Evolutionary conservation across 2,888 invertebrate species (phyloP).

Genomic region (Hecatera dysodea): DNA sequence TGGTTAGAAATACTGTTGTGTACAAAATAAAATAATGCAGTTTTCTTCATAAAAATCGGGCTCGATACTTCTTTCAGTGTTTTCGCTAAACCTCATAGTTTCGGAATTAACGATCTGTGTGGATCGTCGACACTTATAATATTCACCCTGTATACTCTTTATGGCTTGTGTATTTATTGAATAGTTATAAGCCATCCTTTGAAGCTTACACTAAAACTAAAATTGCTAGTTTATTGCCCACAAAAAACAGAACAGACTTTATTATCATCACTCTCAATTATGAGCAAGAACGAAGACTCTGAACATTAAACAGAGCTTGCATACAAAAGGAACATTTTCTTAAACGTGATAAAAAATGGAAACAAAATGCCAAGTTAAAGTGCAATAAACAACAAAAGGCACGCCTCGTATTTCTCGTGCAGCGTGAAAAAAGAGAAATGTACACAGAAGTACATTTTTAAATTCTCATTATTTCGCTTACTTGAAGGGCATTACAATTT

Average conservation of each 20-base stretch:
- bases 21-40: no score
- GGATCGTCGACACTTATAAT: no score
- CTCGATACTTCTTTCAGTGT: no score
- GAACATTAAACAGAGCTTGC: slow-evolving; percentile 39
- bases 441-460: slow-evolving; percentile 72
- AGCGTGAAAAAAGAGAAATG: slow-evolving; percentile 55
- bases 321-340: slow-evolving; percentile 42
- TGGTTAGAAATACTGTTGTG: no score
- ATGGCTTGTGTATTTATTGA: background rate
- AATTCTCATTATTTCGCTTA: slow-evolving; percentile 74
- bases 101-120: no score
- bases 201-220: background rate
- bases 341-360: slow-evolving; percentile 48
- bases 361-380: slow-evolving; percentile 41
- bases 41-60: no score
- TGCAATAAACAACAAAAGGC: slow-evolving; percentile 62
- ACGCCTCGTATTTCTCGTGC: slow-evolving; percentile 57
- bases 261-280: slow-evolving; percentile 30
- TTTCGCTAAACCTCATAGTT: no score
- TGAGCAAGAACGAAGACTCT: slow-evolving; percentile 2
- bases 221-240: background rate
- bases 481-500: slow-evolving; percentile 68
- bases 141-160: no score
- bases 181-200: background rate
- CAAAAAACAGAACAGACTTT: slow-evolving; percentile 3